Percentiles rank a stretch among this genome's conserved stretches.
Evolutionary conservation across 2,797 vertebrate genomes (phyloP).

Genomic region (Gorsachius magnificus): DNA sequence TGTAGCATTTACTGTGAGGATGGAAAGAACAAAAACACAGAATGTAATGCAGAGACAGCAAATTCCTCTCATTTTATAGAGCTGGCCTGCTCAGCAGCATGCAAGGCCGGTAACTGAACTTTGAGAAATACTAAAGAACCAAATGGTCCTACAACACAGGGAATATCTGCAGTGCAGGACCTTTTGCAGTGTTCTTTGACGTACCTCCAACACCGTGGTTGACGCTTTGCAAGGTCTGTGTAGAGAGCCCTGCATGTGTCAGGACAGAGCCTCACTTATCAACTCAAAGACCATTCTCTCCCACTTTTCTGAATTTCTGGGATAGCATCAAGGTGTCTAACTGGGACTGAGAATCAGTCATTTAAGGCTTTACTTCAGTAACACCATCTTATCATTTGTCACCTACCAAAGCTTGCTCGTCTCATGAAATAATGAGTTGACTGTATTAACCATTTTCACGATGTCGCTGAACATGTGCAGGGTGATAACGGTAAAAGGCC

Average conservation of each 20-base stretch:
- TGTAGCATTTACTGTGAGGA: not conserved
- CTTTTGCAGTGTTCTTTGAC: not conserved
- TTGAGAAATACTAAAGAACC: not conserved
- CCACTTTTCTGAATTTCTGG: not conserved
- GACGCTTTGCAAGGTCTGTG: not conserved
- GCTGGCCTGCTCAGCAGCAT: not conserved
- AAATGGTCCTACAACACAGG: not conserved
- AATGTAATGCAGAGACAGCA: not conserved
- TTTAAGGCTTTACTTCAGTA: not conserved
- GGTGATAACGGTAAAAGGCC: not conserved
- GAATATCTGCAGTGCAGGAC: not conserved
- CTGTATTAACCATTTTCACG: not conserved
- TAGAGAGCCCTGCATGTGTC: not conserved
- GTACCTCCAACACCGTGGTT: not conserved
- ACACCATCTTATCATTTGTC: not conserved
- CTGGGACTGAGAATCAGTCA: not conserved
- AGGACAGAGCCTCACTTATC: not conserved
- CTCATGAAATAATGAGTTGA: not conserved
- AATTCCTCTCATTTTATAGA: not conserved
- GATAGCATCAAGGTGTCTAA: not conserved
- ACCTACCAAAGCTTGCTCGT: not conserved
- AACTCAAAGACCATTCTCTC: not conserved
- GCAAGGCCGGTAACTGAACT: not conserved
- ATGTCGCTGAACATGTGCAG: fast-evolving
- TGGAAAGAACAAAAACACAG: not conserved